Percentiles rank a stretch among this genome's conserved stretches.
phyloP scores from a whole-genome alignment of 2,888 invertebrate species.

The Xestobium rufovillosum region DNA sequence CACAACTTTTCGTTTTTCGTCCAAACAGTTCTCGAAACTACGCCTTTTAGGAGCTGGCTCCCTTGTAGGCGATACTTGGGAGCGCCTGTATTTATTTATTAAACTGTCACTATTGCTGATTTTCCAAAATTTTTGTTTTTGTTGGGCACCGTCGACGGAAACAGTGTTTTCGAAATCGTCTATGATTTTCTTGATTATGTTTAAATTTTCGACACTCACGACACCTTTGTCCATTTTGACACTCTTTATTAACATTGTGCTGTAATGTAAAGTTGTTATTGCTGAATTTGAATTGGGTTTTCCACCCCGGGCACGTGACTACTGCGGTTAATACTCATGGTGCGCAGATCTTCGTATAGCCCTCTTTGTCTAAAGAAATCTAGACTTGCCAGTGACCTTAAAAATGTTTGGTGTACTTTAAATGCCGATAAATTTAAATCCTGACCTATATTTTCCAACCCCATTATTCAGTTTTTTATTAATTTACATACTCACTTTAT shows the following conservation, averaged over 20 bases:
- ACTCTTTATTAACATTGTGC: conserved; percentile 26
- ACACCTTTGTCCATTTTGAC: conserved; percentile 23
- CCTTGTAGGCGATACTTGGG: conserved; percentile 28
- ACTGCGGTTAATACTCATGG: conserved; percentile 8
- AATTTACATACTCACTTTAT: too few relatives aligned
- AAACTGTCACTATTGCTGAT: conserved; percentile 32
- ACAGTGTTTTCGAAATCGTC: conserved; percentile 34
- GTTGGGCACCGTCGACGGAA: too few relatives aligned
- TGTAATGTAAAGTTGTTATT: conserved; percentile 6
- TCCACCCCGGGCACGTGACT: neutral
- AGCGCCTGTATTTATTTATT: conserved; percentile 30
- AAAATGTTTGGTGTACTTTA: too few relatives aligned
- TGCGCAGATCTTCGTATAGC: too few relatives aligned
- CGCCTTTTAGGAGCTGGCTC: conserved; percentile 22
- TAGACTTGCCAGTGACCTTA: too few relatives aligned
- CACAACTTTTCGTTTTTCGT: too few relatives aligned
- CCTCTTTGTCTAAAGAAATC: too few relatives aligned
- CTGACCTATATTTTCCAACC: too few relatives aligned
- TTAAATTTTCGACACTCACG: conserved; percentile 33
- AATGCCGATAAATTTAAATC: too few relatives aligned
- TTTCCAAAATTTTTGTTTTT: conserved; percentile 18
- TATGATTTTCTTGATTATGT: conserved; percentile 39
- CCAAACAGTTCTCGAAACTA: conserved; percentile 29
- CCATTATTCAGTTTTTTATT: too few relatives aligned
- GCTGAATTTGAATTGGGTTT: neutral